Conservation (phyloP, 2,888 invertebrate species). For the Volucella inflata region DNA sequence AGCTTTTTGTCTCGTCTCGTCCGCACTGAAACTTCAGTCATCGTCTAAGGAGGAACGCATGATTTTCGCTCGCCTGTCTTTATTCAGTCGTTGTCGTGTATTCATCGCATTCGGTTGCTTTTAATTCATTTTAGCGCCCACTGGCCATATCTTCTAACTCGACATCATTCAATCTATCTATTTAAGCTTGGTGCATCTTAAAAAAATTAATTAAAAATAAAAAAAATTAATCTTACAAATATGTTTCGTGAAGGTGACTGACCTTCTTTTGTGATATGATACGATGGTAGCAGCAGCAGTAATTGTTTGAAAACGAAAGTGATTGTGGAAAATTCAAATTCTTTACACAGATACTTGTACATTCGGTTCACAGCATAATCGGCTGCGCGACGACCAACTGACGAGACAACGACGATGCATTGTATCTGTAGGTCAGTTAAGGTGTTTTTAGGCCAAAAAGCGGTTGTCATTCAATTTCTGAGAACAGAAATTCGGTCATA, state of each 20-base stretch:
- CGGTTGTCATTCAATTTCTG: slow-evolving; percentile 42
- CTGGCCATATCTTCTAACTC: neutral
- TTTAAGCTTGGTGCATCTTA: neutral
- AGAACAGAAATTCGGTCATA: slow-evolving; percentile 42
- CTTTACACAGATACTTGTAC: slow-evolving; percentile 23
- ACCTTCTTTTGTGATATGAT: slow-evolving; percentile 17
- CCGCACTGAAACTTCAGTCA: slow-evolving; percentile 42
- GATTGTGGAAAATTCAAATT: slow-evolving; percentile 42
- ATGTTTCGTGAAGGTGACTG: slow-evolving; percentile 28
- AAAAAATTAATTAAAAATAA: neutral
- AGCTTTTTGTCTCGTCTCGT: slow-evolving; percentile 67
- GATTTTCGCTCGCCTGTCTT: slow-evolving; percentile 64
- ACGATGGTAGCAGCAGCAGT: neutral
- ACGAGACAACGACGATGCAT: slow-evolving; percentile 33
- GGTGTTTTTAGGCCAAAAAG: slow-evolving; percentile 42
- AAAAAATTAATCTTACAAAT: neutral
- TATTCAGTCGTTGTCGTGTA: slow-evolving; percentile 69
- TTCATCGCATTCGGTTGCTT: slow-evolving; percentile 67
- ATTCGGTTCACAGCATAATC: neutral
- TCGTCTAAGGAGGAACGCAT: slow-evolving; percentile 67
- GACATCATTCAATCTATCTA: neutral
- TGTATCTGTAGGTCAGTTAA: slow-evolving; percentile 60
- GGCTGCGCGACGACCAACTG: neutral
- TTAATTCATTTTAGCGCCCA: slow-evolving; percentile 41
- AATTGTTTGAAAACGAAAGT: slow-evolving; percentile 50